Conservation (phyloP, 2,888 invertebrate species). For the Melipona bicolor region DNA sequence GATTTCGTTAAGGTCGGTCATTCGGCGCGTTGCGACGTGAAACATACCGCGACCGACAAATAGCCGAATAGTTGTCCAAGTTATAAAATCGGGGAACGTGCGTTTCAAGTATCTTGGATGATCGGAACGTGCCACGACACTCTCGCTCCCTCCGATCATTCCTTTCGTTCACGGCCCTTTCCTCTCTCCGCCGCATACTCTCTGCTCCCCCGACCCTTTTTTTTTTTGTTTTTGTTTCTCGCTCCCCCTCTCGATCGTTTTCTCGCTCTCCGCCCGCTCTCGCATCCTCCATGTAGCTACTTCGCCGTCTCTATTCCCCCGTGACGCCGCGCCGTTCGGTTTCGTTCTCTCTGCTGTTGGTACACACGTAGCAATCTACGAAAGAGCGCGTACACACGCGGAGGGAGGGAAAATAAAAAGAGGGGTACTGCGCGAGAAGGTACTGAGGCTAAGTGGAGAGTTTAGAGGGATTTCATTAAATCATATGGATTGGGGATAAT, state of each 20-base stretch:
- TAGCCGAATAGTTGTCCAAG: constrained; percentile 49
- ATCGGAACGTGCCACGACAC: constrained; percentile 62
- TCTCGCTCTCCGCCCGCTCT: background rate
- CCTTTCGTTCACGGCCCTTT: constrained; percentile 12
- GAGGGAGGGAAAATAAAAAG: constrained; percentile 28
- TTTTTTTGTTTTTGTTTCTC: constrained; percentile 2
- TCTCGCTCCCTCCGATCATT: constrained; percentile 14
- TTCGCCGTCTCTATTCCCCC: constrained; percentile 22
- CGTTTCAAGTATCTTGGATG: constrained; percentile 53
- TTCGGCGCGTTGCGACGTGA: no score
- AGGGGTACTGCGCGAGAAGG: constrained; percentile 74
- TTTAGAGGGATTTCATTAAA: constrained; percentile 85
- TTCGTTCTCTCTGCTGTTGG: constrained; percentile 16
- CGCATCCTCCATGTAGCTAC: background rate
- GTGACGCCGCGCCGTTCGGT: background rate
- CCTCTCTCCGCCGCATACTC: background rate
- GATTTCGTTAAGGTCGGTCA: background rate
- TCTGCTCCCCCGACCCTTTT: constrained; percentile 4
- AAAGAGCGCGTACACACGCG: constrained; percentile 43
- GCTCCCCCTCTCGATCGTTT: background rate
- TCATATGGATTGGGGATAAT: constrained; percentile 84
- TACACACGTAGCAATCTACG: constrained; percentile 60
- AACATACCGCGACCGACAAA: constrained; percentile 54
- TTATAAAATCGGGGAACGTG: constrained; percentile 62
- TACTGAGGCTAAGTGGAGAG: constrained; percentile 83